Evolutionary conservation across 1,140 invertebrate species (phyloP).

Genomic region (Lanistes nyassanus): DNA sequence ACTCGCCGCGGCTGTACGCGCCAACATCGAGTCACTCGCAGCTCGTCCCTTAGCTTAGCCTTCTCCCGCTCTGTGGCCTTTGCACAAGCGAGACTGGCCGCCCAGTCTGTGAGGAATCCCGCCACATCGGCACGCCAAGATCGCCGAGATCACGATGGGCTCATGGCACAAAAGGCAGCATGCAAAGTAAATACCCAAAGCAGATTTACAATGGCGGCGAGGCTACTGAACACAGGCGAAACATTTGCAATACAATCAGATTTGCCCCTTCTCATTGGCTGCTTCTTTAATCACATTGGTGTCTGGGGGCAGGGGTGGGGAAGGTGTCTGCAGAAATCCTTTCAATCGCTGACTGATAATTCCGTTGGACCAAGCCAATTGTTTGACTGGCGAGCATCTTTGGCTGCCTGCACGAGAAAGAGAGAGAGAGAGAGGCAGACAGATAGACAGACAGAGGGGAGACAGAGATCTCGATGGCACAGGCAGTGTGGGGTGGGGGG

Average conservation of each 20-base stretch:
- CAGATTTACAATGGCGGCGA: neutral
- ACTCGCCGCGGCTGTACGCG: too few species aligned
- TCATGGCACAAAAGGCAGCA: too few species aligned
- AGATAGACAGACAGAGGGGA: neutral
- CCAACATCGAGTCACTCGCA: too few species aligned
- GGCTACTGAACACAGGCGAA: constrained; percentile 1
- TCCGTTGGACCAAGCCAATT: neutral
- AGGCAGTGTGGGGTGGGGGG: neutral
- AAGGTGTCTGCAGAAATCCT: constrained; percentile 2
- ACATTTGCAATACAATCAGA: constrained; percentile 12
- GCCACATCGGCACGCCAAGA: too few species aligned
- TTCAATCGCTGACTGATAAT: constrained; percentile 11
- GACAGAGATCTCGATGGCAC: neutral
- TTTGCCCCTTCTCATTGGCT: constrained; percentile 9
- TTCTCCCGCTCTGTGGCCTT: too few species aligned
- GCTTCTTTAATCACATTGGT: constrained; percentile 7
- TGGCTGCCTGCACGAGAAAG: neutral
- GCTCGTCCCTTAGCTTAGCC: too few species aligned
- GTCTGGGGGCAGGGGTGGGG: neutral
- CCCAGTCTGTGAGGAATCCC: too few species aligned
- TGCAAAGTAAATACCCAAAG: too few species aligned
- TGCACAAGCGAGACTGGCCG: too few species aligned
- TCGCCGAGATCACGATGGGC: too few species aligned
- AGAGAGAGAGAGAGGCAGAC: constrained; percentile 8
- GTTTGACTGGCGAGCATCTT: neutral